Base-by-base conservation (phyloP, 2,888 invertebrate genomes). In the Brachyopa scutellaris region DNA sequence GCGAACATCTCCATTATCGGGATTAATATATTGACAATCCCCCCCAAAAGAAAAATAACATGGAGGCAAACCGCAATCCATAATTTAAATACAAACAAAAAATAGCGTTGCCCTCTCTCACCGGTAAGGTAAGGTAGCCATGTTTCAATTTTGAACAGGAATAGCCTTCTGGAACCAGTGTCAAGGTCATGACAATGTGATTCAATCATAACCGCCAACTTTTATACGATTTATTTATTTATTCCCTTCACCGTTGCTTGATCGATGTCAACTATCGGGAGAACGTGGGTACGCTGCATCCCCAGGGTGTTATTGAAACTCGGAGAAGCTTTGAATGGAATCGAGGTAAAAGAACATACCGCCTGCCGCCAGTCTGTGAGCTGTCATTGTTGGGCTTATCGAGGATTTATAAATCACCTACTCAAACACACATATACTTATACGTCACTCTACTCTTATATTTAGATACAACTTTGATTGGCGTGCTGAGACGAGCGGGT, bases 381-480 rank as follows among this genome's bases (percentile, higher is more conserved):
- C n/a, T 66, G 74, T 74, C 59, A 59, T 57, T 74, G 66, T 42
- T 57, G 57, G 66, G 66, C 74, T 74, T 74, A 74, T 59, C 74
- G 57, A 51, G 40, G 74, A 66, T 74, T 74, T 66, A 74, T 59
- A 74, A 67, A 67, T 74, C 57, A 74, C 38, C 40, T 47, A 6
- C 4, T 8, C 57, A 17, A 47, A 29, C 55, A 47, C 21, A 19
- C 38, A 23, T 13, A 29, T 15, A 21, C 7, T n/a, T 26, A 38
- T n/a, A 26, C 53, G 31, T 57, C 38, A 40, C 47, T 49, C 31
- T 57, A 13, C 19, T 29, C 55, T 9, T 23, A 15, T 38, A 36
- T n/a, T 11, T 11, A 4, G 36, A 3, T 1, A n/a, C 26, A 6
- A 26, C 49, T 59, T 69, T 33, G 67, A 47, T 69, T 57, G 33